Evolutionary conservation across 1,140 invertebrate genomes (phyloP), one percentile per base, ranked within the genome.

Genomic region (Drosophila elegans): DNA sequence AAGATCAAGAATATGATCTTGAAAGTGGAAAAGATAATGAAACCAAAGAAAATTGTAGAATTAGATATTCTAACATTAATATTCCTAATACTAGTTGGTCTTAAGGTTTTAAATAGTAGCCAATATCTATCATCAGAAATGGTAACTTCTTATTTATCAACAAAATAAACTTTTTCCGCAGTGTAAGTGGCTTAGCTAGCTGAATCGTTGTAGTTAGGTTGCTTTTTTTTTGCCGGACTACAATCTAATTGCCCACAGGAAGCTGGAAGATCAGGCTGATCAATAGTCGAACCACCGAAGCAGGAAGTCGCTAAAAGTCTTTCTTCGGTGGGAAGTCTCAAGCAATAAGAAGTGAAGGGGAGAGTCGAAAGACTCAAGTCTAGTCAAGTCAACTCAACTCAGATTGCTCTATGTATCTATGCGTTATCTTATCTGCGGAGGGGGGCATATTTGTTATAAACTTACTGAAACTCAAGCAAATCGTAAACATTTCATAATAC

Each of bases 401-500:
- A 64, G 49, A 29, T 64, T 64, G 45, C 64, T 63, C 45, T 45
- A 52, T 66, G 49, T 78, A 71, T 86, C 72, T 80, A 75, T 59
- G 57, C 56, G 60, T 80, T 89, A 89, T 89, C 84, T 89, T 89
- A 89, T 89, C 84, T 46, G 38, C 66, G 45, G 46, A 64, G 62
- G 61, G 61, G 56, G 64, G 64, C 81, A 89, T 89, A 89, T 89
- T 89, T 89, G 84, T 78, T 89, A 80, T 90, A 67, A 89, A 84
- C 84, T 89, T 88, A 88, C 80, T 84, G 84, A 71, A 80, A 79
- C 80, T 80, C 84, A 74, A 89, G 84, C 80, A 90, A 89, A 89
- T 89, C 80, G 80, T 89, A 88, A 89, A 89, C 85, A 89, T 89
- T 89, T 90, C 85, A 62, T 89, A 80, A 89, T 89, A 81, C 67